These are phyloP conservation scores for Pemphigus obesinymphae DNA, from an alignment of 1,140 invertebrate genomes.

Conservation along the genomic window DNA sequence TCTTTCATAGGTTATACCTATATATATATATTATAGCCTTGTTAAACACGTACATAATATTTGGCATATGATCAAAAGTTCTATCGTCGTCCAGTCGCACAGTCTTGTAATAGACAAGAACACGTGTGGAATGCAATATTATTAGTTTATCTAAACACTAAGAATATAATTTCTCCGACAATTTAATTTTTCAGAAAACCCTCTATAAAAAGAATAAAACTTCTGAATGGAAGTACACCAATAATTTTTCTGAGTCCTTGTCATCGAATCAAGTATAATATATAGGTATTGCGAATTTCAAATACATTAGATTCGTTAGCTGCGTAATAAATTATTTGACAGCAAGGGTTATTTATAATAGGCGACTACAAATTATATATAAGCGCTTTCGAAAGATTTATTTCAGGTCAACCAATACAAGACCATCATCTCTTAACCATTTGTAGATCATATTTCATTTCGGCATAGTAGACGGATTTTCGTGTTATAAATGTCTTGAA, in stretches of 20 bases:
- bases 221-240: background rate
- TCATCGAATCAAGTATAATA: background rate
- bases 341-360: background rate
- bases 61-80: constrained; percentile 27
- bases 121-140: background rate
- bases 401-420: background rate
- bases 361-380: background rate
- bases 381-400: background rate
- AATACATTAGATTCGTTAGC: background rate
- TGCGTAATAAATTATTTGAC: background rate
- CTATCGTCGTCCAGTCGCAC: background rate
- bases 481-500: background rate
- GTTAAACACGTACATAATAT: background rate
- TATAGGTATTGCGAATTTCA: background rate
- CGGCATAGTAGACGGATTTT: background rate
- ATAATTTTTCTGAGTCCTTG: background rate
- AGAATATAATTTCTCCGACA: background rate
- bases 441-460: constrained; percentile 10
- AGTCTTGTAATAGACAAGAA: constrained; percentile 8
- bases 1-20: too few species aligned
- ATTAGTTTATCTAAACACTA: background rate
- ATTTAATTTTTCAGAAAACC: background rate
- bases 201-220: background rate
- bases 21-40: background rate
- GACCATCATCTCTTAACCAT: background rate